phyloP scores from a whole-genome alignment of 2,888 invertebrate species.

The Crioceris asparagi region DNA sequence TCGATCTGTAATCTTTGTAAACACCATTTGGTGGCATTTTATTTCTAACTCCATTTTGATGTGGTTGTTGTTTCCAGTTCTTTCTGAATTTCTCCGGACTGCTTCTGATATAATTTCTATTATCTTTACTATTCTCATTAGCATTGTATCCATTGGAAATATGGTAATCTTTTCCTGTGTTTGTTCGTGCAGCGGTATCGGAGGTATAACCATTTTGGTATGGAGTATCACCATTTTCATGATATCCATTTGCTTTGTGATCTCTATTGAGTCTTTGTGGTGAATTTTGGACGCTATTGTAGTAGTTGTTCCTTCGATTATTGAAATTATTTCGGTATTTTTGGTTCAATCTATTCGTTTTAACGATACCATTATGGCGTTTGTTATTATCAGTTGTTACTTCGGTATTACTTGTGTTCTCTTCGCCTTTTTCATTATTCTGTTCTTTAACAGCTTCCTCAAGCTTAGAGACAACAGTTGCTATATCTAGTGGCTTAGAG shows the following conservation, averaged over 20 bases:
- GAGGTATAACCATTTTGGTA: too few species aligned
- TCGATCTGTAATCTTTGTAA: conserved; percentile 8
- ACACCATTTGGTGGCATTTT: conserved; percentile 13
- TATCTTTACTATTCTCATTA: too few species aligned
- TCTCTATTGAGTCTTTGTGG: conserved; percentile 17
- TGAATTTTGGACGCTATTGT: conserved; percentile 16
- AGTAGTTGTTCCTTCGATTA: conserved; percentile 18
- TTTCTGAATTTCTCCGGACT: conserved; percentile 17
- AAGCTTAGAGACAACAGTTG: conserved; percentile 36
- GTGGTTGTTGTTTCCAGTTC: conserved; percentile 17
- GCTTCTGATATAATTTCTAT: conserved; percentile 7
- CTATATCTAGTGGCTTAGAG: conserved; percentile 32
- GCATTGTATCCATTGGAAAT: background rate
- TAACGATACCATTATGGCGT: too few species aligned
- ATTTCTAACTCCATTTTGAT: conserved; percentile 12
- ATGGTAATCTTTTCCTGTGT: background rate
- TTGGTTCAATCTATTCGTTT: conserved; percentile 12
- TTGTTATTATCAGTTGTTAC: conserved; percentile 5
- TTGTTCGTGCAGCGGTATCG: background rate
- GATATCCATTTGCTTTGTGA: too few species aligned
- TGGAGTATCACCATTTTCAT: conserved; percentile 1
- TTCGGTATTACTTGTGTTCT: conserved; percentile 4
- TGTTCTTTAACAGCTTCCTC: conserved; percentile 36
- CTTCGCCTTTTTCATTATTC: conserved; percentile 16
- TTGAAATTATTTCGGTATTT: conserved; percentile 16